These are phyloP conservation scores for Drosophila ironensis DNA, from an alignment of 1,140 invertebrate species.

Conservation along the genomic window DNA sequence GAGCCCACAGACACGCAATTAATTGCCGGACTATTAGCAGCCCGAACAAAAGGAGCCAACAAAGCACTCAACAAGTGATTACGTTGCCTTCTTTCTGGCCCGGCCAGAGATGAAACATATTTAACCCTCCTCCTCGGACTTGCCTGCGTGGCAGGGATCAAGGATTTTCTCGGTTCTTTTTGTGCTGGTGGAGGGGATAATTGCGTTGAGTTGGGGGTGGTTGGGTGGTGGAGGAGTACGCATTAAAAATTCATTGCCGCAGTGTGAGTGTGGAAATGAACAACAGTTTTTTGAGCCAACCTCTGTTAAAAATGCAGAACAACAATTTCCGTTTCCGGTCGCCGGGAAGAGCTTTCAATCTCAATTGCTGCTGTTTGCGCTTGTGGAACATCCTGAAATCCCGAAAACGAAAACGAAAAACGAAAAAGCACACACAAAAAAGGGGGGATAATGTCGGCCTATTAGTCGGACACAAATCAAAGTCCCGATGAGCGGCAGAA, in stretches of 20 bases:
- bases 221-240: slow-evolving; percentile 4
- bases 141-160: background rate
- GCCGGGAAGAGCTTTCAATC: slow-evolving; percentile 43
- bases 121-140: background rate
- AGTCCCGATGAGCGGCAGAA: slow-evolving; percentile 3
- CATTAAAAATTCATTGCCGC: slow-evolving; percentile 70
- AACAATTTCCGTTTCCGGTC: slow-evolving; percentile 76
- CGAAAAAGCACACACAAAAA: background rate
- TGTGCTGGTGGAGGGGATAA: background rate
- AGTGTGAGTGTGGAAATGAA: slow-evolving; percentile 33
- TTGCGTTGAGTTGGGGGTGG: background rate
- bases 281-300: slow-evolving; percentile 34
- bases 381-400: slow-evolving; percentile 36
- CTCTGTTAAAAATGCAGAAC: slow-evolving; percentile 76
- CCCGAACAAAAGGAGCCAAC: slow-evolving; percentile 2
- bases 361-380: slow-evolving; percentile 55
- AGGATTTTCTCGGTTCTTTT: slow-evolving; percentile 1
- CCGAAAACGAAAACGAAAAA: background rate
- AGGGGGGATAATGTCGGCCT: slow-evolving; percentile 9
- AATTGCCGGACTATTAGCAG: slow-evolving; percentile 54
- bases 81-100: background rate
- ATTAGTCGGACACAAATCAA: slow-evolving; percentile 28
- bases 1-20: slow-evolving; percentile 35
- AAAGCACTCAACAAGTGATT: slow-evolving; percentile 46
- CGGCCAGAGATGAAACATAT: background rate